Percentiles rank a stretch among this genome's conserved stretches.
These are phyloP conservation scores for Phasia obesa DNA, from an alignment of 2,888 invertebrate species.

Conservation along the genomic window DNA sequence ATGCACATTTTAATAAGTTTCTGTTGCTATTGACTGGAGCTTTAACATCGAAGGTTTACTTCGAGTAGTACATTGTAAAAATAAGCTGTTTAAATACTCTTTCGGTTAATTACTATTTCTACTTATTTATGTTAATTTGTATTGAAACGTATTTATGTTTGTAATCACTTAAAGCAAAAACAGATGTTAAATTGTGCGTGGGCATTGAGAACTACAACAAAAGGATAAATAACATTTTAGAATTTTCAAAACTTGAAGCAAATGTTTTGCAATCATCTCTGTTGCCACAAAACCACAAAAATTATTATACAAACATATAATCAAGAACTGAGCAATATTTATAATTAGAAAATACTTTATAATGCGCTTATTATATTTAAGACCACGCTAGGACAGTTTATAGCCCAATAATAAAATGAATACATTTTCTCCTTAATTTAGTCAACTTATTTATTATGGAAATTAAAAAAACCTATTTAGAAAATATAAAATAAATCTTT, in stretches of 20 bases:
- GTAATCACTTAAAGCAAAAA: too few relatives aligned
- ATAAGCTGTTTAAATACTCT: conserved; percentile 38
- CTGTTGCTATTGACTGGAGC: conserved; percentile 25
- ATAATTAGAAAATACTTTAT: too few relatives aligned
- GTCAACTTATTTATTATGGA: too few relatives aligned
- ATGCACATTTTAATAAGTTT: conserved; percentile 61
- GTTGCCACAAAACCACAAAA: background rate
- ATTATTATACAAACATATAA: background rate
- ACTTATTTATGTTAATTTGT: background rate
- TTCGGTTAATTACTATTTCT: conserved; percentile 46
- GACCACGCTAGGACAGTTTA: background rate
- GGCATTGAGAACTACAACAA: background rate
- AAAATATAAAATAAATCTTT: background rate
- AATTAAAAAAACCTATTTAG: too few relatives aligned
- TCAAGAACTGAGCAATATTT: too few relatives aligned
- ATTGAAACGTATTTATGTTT: too few relatives aligned
- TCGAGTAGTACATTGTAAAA: conserved; percentile 6
- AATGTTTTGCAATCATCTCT: background rate
- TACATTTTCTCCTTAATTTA: too few relatives aligned
- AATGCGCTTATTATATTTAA: background rate
- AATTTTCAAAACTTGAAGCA: background rate
- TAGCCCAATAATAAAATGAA: background rate
- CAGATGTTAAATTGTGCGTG: background rate
- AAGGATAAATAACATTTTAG: background rate
- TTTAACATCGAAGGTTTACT: conserved; percentile 54